A percentile compares a stretch with the other conserved stretches of the same genome.
Conservation (phyloP, 2,888 invertebrate species). For the Papilio gigon region DNA sequence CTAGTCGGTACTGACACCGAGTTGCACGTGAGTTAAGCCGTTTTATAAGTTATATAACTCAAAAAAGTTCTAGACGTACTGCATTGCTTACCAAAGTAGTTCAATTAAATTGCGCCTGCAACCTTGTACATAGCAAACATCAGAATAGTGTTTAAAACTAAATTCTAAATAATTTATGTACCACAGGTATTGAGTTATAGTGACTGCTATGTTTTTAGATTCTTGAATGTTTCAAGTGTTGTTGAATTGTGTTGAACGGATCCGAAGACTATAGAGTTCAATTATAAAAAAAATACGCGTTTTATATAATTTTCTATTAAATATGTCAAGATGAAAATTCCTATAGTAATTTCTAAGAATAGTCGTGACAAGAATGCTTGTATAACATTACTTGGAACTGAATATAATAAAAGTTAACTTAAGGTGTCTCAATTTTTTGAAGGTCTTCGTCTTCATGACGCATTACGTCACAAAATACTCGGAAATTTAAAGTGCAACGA, state of each 20-base stretch:
- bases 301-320: background rate
- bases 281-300: no score
- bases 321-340: background rate
- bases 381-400: background rate
- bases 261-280: background rate
- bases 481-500: conserved; percentile 16
- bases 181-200: background rate
- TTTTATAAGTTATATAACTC: no score
- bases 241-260: background rate
- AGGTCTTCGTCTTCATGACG: background rate
- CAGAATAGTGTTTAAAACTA: background rate
- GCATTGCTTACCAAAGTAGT: background rate
- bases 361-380: background rate
- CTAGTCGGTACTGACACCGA: no score
- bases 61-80: no score
- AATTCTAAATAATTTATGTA: background rate
- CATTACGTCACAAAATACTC: conserved; percentile 1
- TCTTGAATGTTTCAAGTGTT: background rate
- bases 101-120: background rate
- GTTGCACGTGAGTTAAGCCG: no score
- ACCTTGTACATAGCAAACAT: background rate
- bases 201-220: background rate
- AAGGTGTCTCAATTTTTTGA: conserved; percentile 6
- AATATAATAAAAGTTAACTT: background rate
- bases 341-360: background rate